A percentile compares a stretch with the other conserved stretches of the same genome.
phyloP scores from a whole-genome alignment of 1,140 invertebrate species.

The Heliconius hermathena region DNA sequence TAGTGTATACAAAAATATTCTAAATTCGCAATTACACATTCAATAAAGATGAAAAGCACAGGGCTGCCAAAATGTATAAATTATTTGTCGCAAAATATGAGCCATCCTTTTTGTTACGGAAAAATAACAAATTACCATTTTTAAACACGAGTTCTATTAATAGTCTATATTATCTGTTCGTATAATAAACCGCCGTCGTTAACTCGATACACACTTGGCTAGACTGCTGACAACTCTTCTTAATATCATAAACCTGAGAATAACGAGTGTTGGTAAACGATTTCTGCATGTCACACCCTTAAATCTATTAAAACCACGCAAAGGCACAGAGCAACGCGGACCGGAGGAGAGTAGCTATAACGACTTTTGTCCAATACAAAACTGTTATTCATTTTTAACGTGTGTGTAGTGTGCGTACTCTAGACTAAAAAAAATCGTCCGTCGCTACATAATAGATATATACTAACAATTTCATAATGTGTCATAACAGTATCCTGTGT shows the following conservation, averaged over 20 bases:
- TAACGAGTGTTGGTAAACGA: background rate
- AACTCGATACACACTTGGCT: constrained; percentile 38
- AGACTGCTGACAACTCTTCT: constrained; percentile 54
- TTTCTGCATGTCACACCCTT: background rate
- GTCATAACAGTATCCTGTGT: too few relatives aligned
- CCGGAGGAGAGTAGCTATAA: too few relatives aligned
- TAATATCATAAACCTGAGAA: background rate
- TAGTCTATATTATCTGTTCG: constrained; percentile 8
- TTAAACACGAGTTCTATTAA: constrained; percentile 9
- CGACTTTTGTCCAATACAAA: too few relatives aligned
- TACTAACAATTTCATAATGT: too few relatives aligned
- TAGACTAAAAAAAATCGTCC: too few relatives aligned
- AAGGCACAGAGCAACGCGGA: background rate
- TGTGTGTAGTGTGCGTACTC: too few relatives aligned
- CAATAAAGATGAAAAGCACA: constrained; percentile 48
- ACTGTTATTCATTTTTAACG: too few relatives aligned
- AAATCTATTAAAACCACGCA: background rate
- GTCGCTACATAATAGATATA: too few relatives aligned
- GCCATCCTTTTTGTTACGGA: background rate
- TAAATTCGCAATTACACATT: constrained; percentile 23
- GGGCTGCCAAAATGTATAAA: constrained; percentile 63
- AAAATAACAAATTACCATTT: background rate
- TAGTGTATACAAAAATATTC: background rate
- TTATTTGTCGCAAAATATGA: constrained; percentile 46
- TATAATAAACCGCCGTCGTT: constrained; percentile 19